Conservation (phyloP, 2,888 invertebrate species). For the Tenthredo scrophulariae region DNA sequence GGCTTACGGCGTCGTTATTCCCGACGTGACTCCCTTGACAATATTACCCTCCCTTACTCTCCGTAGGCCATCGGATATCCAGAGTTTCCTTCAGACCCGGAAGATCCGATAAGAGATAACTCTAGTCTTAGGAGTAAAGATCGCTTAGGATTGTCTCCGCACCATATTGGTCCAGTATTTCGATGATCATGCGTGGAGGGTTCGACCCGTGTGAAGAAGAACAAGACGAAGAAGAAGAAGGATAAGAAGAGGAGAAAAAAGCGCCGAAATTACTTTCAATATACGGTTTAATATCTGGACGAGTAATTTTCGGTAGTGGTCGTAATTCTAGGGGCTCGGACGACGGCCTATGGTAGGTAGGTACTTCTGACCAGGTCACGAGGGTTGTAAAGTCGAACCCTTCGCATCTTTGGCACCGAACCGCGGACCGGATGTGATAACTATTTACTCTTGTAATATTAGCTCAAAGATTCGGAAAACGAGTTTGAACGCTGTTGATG, state of each 20-base stretch:
- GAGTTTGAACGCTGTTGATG: background rate
- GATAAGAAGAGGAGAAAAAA: background rate
- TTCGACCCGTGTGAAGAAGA: background rate
- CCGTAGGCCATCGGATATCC: background rate
- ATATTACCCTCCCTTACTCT: conserved; percentile 1
- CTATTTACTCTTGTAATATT: conserved; percentile 31
- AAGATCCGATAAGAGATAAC: conserved; percentile 45
- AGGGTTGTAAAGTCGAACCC: conserved; percentile 41
- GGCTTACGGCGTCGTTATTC: conserved; percentile 45
- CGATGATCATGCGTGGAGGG: background rate
- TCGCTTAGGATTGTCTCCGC: background rate
- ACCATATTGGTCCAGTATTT: background rate
- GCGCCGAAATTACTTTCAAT: conserved; percentile 19
- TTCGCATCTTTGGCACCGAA: conserved; percentile 22
- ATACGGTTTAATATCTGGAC: conserved; percentile 36
- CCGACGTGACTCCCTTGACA: conserved; percentile 43
- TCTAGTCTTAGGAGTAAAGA: conserved; percentile 8
- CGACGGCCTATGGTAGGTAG: background rate
- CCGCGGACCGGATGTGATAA: conserved; percentile 18
- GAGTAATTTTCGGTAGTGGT: conserved; percentile 47
- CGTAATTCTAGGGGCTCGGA: conserved; percentile 23
- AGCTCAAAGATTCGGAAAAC: conserved; percentile 5
- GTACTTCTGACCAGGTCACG: conserved; percentile 39
- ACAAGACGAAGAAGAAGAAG: background rate
- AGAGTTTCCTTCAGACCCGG: conserved; percentile 31